These are phyloP conservation scores for Nanger granti DNA, from an alignment of 2,113 vertebrate genomes.

Conservation along the genomic window DNA sequence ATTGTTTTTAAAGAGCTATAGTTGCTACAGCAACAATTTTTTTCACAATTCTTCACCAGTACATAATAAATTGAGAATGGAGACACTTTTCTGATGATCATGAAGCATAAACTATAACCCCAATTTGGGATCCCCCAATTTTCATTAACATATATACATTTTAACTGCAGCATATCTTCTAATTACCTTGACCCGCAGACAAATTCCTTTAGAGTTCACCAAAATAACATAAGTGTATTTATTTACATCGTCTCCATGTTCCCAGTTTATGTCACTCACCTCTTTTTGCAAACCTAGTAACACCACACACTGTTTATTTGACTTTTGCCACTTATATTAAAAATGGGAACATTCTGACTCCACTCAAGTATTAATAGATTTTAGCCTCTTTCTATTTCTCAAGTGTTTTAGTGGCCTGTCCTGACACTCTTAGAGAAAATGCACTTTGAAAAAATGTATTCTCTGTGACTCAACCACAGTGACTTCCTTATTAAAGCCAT, in stretches of 20 bases:
- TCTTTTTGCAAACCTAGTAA: not conserved
- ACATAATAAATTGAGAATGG: not conserved
- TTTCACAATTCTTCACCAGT: not conserved
- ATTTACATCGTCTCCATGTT: not conserved
- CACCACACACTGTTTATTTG: not conserved
- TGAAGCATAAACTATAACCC: not conserved
- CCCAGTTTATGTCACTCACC: not conserved
- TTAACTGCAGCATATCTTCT: not conserved
- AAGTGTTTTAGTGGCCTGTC: not conserved
- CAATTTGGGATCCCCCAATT: not conserved
- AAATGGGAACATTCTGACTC: not conserved
- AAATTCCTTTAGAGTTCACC: not conserved
- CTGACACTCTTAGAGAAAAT: conserved; percentile 13
- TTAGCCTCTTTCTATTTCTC: not conserved
- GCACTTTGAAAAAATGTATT: not conserved
- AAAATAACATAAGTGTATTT: not conserved
- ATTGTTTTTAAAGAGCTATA: not conserved
- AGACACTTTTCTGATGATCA: not conserved
- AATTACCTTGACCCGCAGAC: not conserved
- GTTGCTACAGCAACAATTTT: not conserved
- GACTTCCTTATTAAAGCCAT: conserved; percentile 6
- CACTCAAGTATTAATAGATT: not conserved
- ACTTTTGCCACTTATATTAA: not conserved
- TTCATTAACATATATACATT: not conserved
- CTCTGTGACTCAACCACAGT: conserved; percentile 17